A percentile compares a stretch with the other conserved stretches of the same genome.
Conservation (phyloP, 1,140 invertebrate genomes). For the Pachypeltis micranthus region DNA sequence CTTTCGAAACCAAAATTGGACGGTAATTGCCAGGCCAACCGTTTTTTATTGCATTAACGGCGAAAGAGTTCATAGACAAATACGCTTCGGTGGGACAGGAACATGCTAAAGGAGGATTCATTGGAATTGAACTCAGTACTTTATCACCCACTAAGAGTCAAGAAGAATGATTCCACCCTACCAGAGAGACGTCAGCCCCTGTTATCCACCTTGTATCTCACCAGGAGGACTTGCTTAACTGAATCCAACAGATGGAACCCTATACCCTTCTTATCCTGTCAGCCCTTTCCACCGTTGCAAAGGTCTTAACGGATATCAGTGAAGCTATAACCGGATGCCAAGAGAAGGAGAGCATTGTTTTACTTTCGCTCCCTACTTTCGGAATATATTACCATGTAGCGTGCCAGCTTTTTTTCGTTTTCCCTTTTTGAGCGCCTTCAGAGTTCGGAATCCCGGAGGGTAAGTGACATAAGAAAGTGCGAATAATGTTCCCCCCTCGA, state of each 20-base stretch:
- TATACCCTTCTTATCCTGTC: not conserved
- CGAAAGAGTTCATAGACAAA: not conserved
- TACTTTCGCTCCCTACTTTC: not conserved
- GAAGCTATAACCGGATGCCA: not conserved
- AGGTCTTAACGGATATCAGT: not conserved
- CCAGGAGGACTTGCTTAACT: not conserved
- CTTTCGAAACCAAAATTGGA: not conserved
- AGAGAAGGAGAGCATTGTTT: not conserved
- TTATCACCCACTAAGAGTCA: not conserved
- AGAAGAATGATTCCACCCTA: not conserved
- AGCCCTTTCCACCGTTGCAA: no score
- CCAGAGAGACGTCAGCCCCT: not conserved
- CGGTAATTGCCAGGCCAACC: not conserved
- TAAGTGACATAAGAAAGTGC: no score
- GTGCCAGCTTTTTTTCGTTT: not conserved
- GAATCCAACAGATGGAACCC: not conserved
- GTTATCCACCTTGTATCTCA: not conserved
- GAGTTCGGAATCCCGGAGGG: no score
- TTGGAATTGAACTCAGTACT: not conserved
- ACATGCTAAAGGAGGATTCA: not conserved
- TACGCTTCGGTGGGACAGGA: not conserved
- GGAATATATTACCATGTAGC: not conserved
- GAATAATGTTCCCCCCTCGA: no score
- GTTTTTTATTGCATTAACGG: not conserved
- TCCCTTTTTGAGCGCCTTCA: no score